Percentiles rank a stretch among this genome's conserved stretches.
phyloP scores from a whole-genome alignment of 2,888 invertebrate species.

The Ormia ochracea region DNA sequence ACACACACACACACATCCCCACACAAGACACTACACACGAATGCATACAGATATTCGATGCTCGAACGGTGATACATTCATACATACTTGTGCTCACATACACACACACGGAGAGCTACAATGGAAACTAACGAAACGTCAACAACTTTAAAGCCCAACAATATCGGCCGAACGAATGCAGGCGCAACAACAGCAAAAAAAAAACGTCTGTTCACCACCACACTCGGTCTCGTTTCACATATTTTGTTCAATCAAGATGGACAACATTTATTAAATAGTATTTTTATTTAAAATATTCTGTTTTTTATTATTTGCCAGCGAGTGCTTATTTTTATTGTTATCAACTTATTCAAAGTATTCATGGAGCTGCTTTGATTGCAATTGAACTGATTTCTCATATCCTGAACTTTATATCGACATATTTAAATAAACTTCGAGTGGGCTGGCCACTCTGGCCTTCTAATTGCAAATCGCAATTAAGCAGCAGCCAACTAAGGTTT shows the following conservation, averaged over 20 bases:
- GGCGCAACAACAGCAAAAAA: constrained; percentile 4
- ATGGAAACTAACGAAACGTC: constrained; percentile 35
- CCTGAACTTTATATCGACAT: no score
- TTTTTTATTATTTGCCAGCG: constrained; percentile 2
- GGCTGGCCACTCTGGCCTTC: no score
- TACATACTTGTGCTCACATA: neutral
- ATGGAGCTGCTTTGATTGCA: neutral
- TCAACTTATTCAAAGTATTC: constrained; percentile 12
- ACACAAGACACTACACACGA: neutral
- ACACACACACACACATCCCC: neutral
- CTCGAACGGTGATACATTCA: constrained; percentile 16
- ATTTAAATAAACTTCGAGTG: no score
- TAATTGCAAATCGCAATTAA: no score
- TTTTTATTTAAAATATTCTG: constrained; percentile 9
- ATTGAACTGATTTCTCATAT: no score
- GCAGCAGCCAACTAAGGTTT: no score
- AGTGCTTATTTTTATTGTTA: constrained; percentile 13
- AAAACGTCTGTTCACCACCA: constrained; percentile 55
- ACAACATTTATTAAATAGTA: constrained; percentile 42
- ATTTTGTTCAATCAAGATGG: constrained; percentile 47
- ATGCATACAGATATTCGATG: neutral
- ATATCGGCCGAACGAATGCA: constrained; percentile 14
- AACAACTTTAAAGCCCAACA: constrained; percentile 66
- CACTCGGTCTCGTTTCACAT: constrained; percentile 21
- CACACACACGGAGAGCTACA: neutral